These are phyloP conservation scores for Bambusicola thoracicus DNA, from an alignment of 2,113 vertebrate genomes.

Conservation along the genomic window DNA sequence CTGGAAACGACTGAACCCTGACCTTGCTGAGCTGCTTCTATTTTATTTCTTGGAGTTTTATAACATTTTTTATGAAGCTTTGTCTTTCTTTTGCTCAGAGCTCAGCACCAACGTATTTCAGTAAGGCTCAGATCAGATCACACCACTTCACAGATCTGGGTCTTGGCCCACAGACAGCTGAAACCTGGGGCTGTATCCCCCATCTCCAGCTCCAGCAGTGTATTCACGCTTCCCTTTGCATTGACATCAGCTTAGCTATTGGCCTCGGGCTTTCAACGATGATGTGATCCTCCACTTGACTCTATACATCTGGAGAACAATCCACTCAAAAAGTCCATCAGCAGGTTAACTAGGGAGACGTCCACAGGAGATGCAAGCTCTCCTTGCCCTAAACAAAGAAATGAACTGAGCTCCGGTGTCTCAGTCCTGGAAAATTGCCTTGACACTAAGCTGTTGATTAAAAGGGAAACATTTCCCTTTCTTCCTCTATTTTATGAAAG, in stretches of 20 bases:
- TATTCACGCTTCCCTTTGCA: background rate
- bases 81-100: background rate
- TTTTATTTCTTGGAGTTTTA: constrained; percentile 6
- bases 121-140: background rate
- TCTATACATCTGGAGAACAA: background rate
- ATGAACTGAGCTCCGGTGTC: background rate
- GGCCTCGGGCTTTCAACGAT: background rate
- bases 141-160: background rate
- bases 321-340: background rate
- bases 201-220: background rate
- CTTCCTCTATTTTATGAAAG: background rate
- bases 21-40: background rate
- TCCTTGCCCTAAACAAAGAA: background rate
- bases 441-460: background rate
- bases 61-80: background rate
- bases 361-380: background rate
- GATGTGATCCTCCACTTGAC: background rate
- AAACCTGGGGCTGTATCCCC: background rate
- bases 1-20: constrained; percentile 12
- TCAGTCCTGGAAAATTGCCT: background rate
- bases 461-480: background rate
- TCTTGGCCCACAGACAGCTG: background rate
- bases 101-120: background rate
- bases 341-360: background rate
- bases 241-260: background rate